Evolutionary conservation across 1,140 invertebrate species (phyloP), one percentile per base, ranked within the genome.

Genomic region (Drosophila prosaltans): DNA sequence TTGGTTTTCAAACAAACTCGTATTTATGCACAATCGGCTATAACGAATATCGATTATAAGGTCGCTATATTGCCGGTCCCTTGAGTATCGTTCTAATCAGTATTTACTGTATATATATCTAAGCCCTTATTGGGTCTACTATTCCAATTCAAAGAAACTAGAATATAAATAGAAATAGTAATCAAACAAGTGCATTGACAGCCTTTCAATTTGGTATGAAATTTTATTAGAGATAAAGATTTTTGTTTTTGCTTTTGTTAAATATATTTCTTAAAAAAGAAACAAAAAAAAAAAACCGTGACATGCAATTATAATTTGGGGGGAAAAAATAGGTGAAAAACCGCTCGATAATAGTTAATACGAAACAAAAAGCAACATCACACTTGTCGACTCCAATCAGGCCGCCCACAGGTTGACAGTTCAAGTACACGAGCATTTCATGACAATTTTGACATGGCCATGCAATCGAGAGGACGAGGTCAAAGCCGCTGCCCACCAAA

Each of bases 381-480:
- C 5, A 16, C 16, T 16, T 16, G 16, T 10, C 1, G 21, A n/a
- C 32, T 39, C n/a, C 32, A 36, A 36, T 36, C 32, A 16, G 5
- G 21, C 57, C 32, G 36, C 57, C 57, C 57, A 59, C 57, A 64
- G 45, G 62, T 64, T 64, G 62, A 64, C 62, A 64, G 41, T 64
- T 64, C 62, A 64, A 64, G 62, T 64, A 64, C 62, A 64, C 45
- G 32, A 64, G 48, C 45, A 64, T 64, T 43, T 64, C 59, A 61
- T 26, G 48, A 54, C 26, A 43, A 21, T 64, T 62, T 45, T 16
- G 60, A 62, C 59, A 41, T 21, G 32, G 21, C 36, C 59, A 48
- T 24, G 45, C 45, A 48, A 48, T 48, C 45, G 45, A 41, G 24
- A 39, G 30, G 40, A 41, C 24, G 60, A 62, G 60, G 60, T 62